Evolutionary conservation across 2,797 vertebrate genomes (phyloP), one percentile per base, ranked within the genome.

Genomic region (Phrynocephalus guinanensis): DNA sequence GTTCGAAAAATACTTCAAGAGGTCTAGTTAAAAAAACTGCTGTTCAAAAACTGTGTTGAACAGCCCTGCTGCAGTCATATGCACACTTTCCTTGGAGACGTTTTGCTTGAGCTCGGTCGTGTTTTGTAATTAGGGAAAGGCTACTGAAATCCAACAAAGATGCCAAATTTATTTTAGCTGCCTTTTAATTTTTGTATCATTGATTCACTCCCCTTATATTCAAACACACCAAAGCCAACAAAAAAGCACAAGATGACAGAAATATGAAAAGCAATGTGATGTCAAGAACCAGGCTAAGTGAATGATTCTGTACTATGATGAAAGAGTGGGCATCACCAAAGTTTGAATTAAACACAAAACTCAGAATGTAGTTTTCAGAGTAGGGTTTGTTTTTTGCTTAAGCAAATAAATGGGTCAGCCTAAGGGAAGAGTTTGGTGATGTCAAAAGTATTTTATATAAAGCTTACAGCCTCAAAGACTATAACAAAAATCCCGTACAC

Each of bases 251-350:
- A 97, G 97, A 98, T 96, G 95, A 96, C 96, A 93, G 94, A 92
- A 91, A 92, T 94, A 93, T 94, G 95, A 94, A 91, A 96, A 96
- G 97, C 96, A 89, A 91, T 96, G 97, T 94, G 95, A 97, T 96
- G 97, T 95, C 94, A 95, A 97, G 96, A 96, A 96, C 97, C 96
- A 94, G 97, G 96, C 96, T 96, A 86, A 90, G 87, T 96, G 94
- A 95, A 93, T 96, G 96, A 92, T 92, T 94, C 88, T 90, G 87
- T 96, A 97, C 96, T 95, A 96, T 97, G 97, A 97, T 97, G 97
- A 97, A 95, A 97, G 97, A 98, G 97, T 97, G 98, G 97, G 98
- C 98, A 98, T 98, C 98, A 97, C 98, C 98, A 97, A 98, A 98
- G 97, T 97, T 91, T 93, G 93, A 93, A 89, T 93, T 92, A 89